Conservation (phyloP, 2,888 invertebrate species). For the Anarsia innoxiella region DNA sequence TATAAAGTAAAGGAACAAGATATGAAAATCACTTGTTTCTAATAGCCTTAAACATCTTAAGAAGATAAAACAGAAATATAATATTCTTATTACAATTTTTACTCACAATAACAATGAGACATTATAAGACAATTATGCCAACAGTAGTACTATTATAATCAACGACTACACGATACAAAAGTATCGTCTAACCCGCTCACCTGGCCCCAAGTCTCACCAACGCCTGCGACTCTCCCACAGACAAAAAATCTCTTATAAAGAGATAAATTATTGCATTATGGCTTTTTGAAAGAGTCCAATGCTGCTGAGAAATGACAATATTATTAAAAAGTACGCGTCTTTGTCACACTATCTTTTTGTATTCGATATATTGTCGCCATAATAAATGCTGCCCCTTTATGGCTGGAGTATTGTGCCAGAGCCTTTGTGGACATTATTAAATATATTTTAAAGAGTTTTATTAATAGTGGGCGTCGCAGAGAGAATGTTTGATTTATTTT, state of each 20-base stretch:
- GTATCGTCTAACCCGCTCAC: constrained; percentile 65
- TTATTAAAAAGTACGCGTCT: constrained; percentile 74
- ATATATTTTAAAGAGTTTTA: constrained; percentile 75
- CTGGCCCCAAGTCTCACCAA: no score
- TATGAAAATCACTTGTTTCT: no score
- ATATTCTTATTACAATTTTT: no score
- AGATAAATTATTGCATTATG: constrained; percentile 74
- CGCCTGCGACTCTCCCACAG: constrained; percentile 55
- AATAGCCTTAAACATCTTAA: no score
- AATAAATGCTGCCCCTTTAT: constrained; percentile 74
- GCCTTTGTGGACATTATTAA: constrained; percentile 74
- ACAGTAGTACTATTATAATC: no score
- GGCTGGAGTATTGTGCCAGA: constrained; percentile 64
- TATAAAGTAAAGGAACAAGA: constrained; percentile 6
- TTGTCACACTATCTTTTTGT: constrained; percentile 76
- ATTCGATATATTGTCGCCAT: constrained; percentile 73
- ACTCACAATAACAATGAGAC: no score
- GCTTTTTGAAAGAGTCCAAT: constrained; percentile 76
- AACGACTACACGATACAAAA: no score
- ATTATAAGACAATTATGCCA: no score
- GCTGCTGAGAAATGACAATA: constrained; percentile 76
- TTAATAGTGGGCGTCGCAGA: constrained; percentile 71
- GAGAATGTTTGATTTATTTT: constrained; percentile 72
- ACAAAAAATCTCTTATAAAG: constrained; percentile 72
- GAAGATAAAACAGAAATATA: no score